Conservation (phyloP, 2,888 invertebrate species). For the Minunthozetes semirufus region DNA sequence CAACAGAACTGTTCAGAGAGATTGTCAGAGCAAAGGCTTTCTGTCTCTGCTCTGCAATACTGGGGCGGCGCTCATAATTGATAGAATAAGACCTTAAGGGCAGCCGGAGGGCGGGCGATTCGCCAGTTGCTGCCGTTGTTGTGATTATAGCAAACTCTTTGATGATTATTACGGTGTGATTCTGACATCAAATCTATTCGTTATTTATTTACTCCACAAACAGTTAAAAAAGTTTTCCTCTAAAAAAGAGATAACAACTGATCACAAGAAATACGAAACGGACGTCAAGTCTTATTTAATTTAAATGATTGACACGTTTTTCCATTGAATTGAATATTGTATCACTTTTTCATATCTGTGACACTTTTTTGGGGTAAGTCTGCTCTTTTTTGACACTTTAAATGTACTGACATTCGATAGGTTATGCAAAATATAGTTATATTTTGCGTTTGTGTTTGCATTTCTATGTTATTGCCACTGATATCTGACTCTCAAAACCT, state of each 20-base stretch:
- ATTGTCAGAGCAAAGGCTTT: not conserved
- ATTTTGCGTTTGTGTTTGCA: no score
- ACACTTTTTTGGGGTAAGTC: not conserved
- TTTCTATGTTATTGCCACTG: no score
- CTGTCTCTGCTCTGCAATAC: not conserved
- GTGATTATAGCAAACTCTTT: conserved; percentile 23
- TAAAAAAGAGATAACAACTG: not conserved
- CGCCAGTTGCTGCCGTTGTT: conserved; percentile 10
- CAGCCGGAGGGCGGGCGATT: conserved; percentile 12
- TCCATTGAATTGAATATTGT: not conserved
- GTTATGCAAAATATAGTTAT: no score
- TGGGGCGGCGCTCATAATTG: conserved; percentile 11
- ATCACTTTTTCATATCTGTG: not conserved
- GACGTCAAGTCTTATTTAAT: not conserved
- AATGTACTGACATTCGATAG: no score
- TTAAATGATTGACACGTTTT: conserved; percentile 4
- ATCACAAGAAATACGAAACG: conserved; percentile 14
- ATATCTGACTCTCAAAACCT: no score
- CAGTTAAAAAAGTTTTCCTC: not conserved
- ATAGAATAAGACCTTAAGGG: conserved; percentile 19
- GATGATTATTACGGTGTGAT: conserved; percentile 12
- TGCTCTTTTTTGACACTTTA: no score
- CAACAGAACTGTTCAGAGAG: not conserved
- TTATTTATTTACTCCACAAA: conserved; percentile 1
- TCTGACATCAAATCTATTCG: not conserved